Percentiles rank a stretch among this genome's conserved stretches.
Evolutionary conservation across 2,113 vertebrate genomes (phyloP).

Genomic region (Chloroceryle aenea): DNA sequence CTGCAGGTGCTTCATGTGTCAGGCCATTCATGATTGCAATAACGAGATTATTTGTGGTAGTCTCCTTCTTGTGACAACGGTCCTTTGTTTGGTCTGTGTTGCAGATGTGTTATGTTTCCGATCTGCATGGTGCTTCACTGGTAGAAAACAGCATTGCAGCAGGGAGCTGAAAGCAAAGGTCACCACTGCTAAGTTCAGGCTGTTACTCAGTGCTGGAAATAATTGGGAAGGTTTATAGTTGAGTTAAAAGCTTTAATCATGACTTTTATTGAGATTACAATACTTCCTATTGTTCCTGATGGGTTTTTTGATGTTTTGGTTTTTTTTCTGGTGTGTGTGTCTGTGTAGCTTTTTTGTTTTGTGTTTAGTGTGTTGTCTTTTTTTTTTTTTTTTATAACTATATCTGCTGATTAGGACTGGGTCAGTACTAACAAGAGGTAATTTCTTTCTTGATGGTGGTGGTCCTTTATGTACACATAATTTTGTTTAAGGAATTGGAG

Average conservation of each 20-base stretch:
- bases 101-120: neutral
- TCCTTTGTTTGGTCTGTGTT: neutral
- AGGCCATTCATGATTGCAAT: neutral
- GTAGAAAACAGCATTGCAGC: neutral
- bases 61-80: neutral
- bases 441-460: neutral
- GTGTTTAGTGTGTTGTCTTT: neutral
- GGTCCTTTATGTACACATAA: neutral
- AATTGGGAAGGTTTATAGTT: neutral
- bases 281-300: neutral
- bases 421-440: neutral
- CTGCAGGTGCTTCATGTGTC: neutral
- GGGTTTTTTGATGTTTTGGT: neutral
- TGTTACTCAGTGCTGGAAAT: conserved; percentile 30
- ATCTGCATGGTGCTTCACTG: neutral
- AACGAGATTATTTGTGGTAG: neutral
- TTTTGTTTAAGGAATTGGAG: neutral
- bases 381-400: neutral
- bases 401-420: neutral
- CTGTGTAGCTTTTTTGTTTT: neutral
- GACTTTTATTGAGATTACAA: neutral
- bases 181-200: neutral
- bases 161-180: neutral
- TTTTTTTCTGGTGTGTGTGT: neutral
- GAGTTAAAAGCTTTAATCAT: neutral